A percentile compares a stretch with the other conserved stretches of the same genome.
These are phyloP conservation scores for Nerophis lumbriciformis DNA, from an alignment of 2,113 vertebrate genomes.

Conservation along the genomic window DNA sequence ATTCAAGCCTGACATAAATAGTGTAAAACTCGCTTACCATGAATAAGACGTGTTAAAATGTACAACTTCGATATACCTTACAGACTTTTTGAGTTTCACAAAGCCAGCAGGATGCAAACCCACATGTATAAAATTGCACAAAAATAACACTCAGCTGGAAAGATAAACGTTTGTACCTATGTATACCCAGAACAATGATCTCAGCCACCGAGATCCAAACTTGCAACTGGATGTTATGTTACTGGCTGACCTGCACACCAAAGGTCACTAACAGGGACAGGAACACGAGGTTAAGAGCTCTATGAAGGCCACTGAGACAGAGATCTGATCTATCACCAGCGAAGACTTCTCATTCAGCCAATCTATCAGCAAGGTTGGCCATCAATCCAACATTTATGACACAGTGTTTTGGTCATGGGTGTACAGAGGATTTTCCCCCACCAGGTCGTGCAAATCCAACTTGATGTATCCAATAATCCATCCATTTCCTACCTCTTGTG, in stretches of 20 bases:
- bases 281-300: neutral
- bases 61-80: neutral
- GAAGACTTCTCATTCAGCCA: conserved; percentile 10
- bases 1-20: too few species aligned
- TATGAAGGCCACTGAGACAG: conserved; percentile 22
- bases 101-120: conserved; percentile 21
- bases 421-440: neutral
- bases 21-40: too few species aligned
- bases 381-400: neutral
- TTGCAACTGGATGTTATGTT: conserved; percentile 17
- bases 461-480: too few species aligned
- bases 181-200: conserved; percentile 29
- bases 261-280: conserved; percentile 19
- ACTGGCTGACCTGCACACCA: conserved; percentile 18
- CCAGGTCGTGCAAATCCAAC: neutral
- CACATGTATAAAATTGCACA: conserved; percentile 22
- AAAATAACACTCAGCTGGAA: conserved; percentile 18
- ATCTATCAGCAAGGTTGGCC: neutral
- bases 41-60: too few species aligned
- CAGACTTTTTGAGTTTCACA: conserved; percentile 6
- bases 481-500: neutral
- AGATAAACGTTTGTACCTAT: conserved; percentile 27
- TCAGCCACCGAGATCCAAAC: conserved; percentile 19
- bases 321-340: conserved; percentile 23
- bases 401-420: neutral